Evolutionary conservation across 2,113 vertebrate genomes (phyloP), one percentile per base, ranked within the genome.

Genomic region (Gasterosteus nipponicus): DNA sequence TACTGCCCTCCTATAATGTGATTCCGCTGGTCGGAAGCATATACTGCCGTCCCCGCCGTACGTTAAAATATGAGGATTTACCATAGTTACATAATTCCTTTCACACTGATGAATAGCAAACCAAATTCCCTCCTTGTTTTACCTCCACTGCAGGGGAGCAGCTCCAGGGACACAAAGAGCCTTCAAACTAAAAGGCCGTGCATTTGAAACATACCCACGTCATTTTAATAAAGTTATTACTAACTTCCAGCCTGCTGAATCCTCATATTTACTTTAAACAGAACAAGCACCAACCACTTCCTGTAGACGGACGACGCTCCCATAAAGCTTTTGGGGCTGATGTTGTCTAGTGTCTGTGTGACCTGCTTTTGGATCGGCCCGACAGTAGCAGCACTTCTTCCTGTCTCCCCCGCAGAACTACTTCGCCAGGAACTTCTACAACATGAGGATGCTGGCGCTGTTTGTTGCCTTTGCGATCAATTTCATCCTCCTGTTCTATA

Each of bases 371-470:
- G 15, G 39, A 39, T 38, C 53, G 14, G n/a, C 60, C 22, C 46
- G 15, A 33, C 51, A 59, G 18, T 31, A 7, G 10, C 5, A 51
- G 2, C 18, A 44, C 12, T 14, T 69, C 10, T 72, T 42, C 44
- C 18, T 73, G 12, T 89, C 33, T 44, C 86, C 84, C 56, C 82
- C 92, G 67, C 91, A 99, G 97, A 99, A 98, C 93, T 99, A 98
- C 87, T 99, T 99, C 94, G 97, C 97, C 26, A 94, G 97, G 72
- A 99, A 99, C 92, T 99, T 99, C 88, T 99, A 99, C 95, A 99
- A 99, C 91, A 99, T 99, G 97, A 96, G 97, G 85, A 99, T 99
- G 97, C 81, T 99, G 91, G 97, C 97, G 0, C 87, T 99, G 75
- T 97, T 99, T 90, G 97, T 99, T 38, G 97, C 97, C 49, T 99